Percentiles rank a stretch among this genome's conserved stretches.
These are phyloP conservation scores for Phengaris alcon DNA, from an alignment of 2,888 invertebrate species.

Conservation along the genomic window DNA sequence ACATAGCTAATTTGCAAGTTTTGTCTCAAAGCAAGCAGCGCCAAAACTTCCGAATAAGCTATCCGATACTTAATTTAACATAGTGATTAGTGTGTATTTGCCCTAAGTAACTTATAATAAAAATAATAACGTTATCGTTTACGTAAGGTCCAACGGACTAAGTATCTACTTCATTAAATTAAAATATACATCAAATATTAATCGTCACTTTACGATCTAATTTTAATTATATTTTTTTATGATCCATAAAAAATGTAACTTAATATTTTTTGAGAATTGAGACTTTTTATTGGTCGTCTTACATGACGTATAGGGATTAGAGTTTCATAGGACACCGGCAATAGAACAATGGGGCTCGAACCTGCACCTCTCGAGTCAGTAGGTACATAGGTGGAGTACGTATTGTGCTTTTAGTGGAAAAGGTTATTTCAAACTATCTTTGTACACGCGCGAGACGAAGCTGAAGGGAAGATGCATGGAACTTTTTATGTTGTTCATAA, in stretches of 20 bases:
- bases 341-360: constrained; percentile 17
- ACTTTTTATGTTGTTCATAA: not conserved
- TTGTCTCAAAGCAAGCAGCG: no score
- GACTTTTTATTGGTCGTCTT: not conserved
- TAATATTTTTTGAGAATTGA: not conserved
- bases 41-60: no score
- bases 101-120: no score
- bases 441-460: not conserved
- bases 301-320: no score
- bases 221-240: not conserved
- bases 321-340: not conserved
- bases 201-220: not conserved
- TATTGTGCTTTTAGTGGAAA: constrained; percentile 7
- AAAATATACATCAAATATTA: not conserved
- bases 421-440: constrained; percentile 6
- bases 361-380: not conserved
- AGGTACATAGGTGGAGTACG: not conserved
- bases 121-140: no score
- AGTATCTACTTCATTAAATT: no score
- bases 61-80: no score
- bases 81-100: no score
- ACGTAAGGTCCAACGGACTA: no score
- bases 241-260: not conserved
- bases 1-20: no score
- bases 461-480: not conserved